Conservation (phyloP, 2,888 invertebrate species). For the Drosophila nigritarsus region DNA sequence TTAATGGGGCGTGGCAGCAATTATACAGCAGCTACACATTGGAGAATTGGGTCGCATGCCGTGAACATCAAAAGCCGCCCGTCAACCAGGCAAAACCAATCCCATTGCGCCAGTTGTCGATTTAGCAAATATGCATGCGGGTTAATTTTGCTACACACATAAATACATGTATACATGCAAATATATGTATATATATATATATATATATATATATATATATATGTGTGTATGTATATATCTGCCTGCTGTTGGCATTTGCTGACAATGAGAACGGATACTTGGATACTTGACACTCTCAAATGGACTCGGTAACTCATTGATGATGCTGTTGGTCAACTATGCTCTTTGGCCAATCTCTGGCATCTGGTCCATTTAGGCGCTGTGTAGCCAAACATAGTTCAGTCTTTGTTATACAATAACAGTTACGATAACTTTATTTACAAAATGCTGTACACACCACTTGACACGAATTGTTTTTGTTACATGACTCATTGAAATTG, state of each 20-base stretch:
- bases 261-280: constrained; percentile 67
- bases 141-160: background rate
- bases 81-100: constrained; percentile 25
- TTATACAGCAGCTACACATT: constrained; percentile 40
- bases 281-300: constrained; percentile 53
- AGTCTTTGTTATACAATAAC: constrained; percentile 40
- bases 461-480: constrained; percentile 58
- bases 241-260: constrained; percentile 53
- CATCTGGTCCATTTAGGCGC: constrained; percentile 12
- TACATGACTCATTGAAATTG: constrained; percentile 44
- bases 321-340: constrained; percentile 18
- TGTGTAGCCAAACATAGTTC: background rate
- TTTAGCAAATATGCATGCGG: constrained; percentile 16
- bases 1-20: constrained; percentile 71
- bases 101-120: constrained; percentile 24
- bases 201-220: background rate
- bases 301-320: constrained; percentile 4
- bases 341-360: constrained; percentile 31
- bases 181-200: background rate
- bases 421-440: constrained; percentile 36
- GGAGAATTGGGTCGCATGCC: constrained; percentile 12
- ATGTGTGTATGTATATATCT: background rate
- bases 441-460: constrained; percentile 41
- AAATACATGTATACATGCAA: background rate
- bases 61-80: constrained; percentile 11